Base-by-base conservation (phyloP, 1,140 invertebrate species). In the Scaptomyza hsui region DNA sequence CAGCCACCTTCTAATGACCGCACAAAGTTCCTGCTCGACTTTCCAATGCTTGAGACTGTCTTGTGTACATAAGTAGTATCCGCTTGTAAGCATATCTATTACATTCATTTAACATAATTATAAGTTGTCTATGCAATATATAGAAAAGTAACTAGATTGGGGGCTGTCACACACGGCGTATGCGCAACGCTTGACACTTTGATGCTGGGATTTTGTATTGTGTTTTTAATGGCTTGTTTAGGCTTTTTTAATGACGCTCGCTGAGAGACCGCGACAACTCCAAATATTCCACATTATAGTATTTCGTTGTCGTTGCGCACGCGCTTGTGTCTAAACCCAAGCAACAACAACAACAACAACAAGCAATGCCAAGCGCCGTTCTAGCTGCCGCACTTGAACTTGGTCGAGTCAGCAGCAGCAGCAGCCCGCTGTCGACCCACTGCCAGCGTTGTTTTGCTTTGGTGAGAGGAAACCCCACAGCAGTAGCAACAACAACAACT, bases 341-440 rank as follows among this genome's bases (percentile, higher is more conserved):
- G 63, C 53, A 47, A 24, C 24, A 62, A 26, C 48, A 52, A n/a
- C 49, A 72, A 21, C 62, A 49, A 6, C 44, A 71, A 15, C 47
- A 75, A 67, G 71, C 77, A 81, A 80, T 70, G 77, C 77, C 77
- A 79, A 70, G 60, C 60, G 67, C 60, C 73, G 69, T 85, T 85
- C 81, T 85, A 85, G 82, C 77, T 73, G 78, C 61, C 81, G 81
- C 81, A 85, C 81, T 85, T 85, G 81, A 85, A 85, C 81, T 85
- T 85, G 81, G 81, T 85, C 77, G 78, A 69, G 47, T 79, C 75
- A 32, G 29, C 9, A 32, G 24, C 24, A 24, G 24, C 24, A 24
- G 24, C 24, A 77, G 64, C 48, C 45, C 57, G 56, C 51, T 55
- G 79, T 86, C 82, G 82, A 81, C 78, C 81, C 82, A 86, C 72